Percentiles rank a stretch among this genome's conserved stretches.
phyloP scores from a whole-genome alignment of 2,797 vertebrate genomes.

The Fundulus diaphanus region DNA sequence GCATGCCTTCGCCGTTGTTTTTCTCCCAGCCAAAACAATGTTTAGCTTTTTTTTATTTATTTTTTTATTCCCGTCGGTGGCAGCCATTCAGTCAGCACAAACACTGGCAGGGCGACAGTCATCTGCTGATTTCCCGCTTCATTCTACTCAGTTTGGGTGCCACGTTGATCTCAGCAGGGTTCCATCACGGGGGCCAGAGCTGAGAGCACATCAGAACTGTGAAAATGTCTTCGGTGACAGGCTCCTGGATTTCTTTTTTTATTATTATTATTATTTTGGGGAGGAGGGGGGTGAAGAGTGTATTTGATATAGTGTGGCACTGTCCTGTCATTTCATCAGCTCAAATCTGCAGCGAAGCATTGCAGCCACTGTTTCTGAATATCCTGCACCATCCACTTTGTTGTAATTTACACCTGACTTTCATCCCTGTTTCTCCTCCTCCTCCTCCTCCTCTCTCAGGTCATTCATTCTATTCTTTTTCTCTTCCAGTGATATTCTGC shows the following conservation, averaged over 20 bases:
- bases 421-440: slow-evolving; percentile 41
- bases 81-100: slow-evolving; percentile 67
- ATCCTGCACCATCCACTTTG: slow-evolving; percentile 48
- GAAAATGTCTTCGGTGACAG: slow-evolving; percentile 66
- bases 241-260: slow-evolving; percentile 51
- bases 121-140: slow-evolving; percentile 54
- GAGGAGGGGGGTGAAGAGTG: slow-evolving; percentile 58
- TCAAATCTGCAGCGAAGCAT: slow-evolving; percentile 26
- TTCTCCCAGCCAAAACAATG: slow-evolving; percentile 55
- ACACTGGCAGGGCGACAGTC: slow-evolving; percentile 64
- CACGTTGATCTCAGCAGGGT: slow-evolving; percentile 66
- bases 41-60: slow-evolving; percentile 42
- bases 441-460: slow-evolving; percentile 10
- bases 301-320: slow-evolving; percentile 57
- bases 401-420: slow-evolving; percentile 60
- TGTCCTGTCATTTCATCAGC: slow-evolving; percentile 55
- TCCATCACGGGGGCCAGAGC: slow-evolving; percentile 57
- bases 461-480: slow-evolving; percentile 31
- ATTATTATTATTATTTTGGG: background rate
- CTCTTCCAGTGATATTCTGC: slow-evolving; percentile 22
- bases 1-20: slow-evolving; percentile 16
- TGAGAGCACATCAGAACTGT: slow-evolving; percentile 61
- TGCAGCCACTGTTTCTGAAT: slow-evolving; percentile 49
- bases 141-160: slow-evolving; percentile 50
- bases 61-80: slow-evolving; percentile 39